Conservation (phyloP, 2,888 invertebrate species). For the Aphidoletes aphidimyza region DNA sequence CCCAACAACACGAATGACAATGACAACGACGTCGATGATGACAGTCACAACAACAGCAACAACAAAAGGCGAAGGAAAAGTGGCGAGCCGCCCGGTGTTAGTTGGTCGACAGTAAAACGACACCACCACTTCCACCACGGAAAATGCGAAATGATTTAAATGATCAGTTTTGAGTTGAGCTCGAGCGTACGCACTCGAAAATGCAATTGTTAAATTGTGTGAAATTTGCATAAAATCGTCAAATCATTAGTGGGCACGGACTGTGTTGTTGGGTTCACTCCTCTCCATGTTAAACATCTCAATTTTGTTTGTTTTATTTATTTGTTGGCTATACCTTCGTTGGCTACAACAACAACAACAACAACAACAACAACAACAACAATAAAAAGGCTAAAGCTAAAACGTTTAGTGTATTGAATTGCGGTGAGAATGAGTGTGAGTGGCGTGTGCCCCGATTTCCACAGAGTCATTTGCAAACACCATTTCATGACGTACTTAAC, state of each 20-base stretch:
- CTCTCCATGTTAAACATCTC: not conserved
- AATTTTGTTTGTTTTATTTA: not conserved
- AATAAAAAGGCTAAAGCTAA: not conserved
- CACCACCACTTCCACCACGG: no score
- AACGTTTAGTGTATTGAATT: conserved; percentile 23
- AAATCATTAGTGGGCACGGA: conserved; percentile 11
- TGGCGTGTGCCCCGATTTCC: conserved; percentile 46
- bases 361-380: no score
- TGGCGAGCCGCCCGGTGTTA: no score
- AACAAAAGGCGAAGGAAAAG: not conserved
- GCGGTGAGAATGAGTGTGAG: conserved; percentile 36
- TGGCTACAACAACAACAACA: no score
- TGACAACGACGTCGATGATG: no score
- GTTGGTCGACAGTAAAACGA: no score
- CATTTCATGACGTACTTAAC: conserved; percentile 38
- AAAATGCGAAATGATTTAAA: not conserved
- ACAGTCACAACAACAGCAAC: not conserved
- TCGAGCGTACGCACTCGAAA: conserved; percentile 52
- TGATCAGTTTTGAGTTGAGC: conserved; percentile 27
- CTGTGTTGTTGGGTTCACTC: not conserved
- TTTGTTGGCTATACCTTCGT: not conserved
- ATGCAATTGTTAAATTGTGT: conserved; percentile 47
- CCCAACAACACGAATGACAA: not conserved
- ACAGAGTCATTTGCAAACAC: not conserved
- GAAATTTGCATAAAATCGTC: conserved; percentile 51